Conservation (phyloP, 2,888 invertebrate genomes). For the Brachyopa scutellaris region DNA sequence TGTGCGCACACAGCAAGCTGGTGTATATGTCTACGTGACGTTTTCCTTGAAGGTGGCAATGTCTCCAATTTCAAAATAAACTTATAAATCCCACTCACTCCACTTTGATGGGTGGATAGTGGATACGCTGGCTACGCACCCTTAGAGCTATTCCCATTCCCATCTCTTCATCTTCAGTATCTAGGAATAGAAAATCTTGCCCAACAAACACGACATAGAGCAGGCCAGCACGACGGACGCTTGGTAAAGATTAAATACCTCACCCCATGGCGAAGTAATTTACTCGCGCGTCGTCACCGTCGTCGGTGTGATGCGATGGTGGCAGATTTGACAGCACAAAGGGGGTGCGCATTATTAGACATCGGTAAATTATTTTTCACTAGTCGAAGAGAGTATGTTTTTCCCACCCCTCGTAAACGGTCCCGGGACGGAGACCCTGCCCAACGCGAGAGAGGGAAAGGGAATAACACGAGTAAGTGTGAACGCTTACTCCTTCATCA, state of each 20-base stretch:
- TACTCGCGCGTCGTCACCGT: no score
- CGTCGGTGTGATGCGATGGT: constrained; percentile 19
- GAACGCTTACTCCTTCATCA: constrained; percentile 43
- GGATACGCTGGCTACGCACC: constrained; percentile 9
- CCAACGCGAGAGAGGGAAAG: no score
- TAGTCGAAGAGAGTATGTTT: constrained; percentile 19
- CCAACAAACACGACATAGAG: constrained; percentile 29
- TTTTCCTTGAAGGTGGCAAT: constrained; percentile 15
- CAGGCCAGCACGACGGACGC: constrained; percentile 2
- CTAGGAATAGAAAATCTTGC: constrained; percentile 48
- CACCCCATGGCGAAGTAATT: constrained; percentile 66
- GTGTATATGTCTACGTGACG: constrained; percentile 1
- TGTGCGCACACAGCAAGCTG: constrained; percentile 11
- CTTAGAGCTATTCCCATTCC: constrained; percentile 36
- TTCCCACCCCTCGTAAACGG: no score
- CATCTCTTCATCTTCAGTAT: constrained; percentile 19
- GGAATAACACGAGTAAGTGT: background rate
- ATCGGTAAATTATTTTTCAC: constrained; percentile 64
- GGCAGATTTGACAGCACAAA: constrained; percentile 2
- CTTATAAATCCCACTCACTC: constrained; percentile 33
- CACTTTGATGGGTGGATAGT: no score
- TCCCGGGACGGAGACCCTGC: no score
- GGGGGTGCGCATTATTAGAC: constrained; percentile 43
- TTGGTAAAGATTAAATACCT: constrained; percentile 62
- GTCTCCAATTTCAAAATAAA: constrained; percentile 51